Percentiles rank a stretch among this genome's conserved stretches.
These are phyloP conservation scores for Pteropus alecto DNA, from an alignment of 2,113 vertebrate species.

Conservation along the genomic window DNA sequence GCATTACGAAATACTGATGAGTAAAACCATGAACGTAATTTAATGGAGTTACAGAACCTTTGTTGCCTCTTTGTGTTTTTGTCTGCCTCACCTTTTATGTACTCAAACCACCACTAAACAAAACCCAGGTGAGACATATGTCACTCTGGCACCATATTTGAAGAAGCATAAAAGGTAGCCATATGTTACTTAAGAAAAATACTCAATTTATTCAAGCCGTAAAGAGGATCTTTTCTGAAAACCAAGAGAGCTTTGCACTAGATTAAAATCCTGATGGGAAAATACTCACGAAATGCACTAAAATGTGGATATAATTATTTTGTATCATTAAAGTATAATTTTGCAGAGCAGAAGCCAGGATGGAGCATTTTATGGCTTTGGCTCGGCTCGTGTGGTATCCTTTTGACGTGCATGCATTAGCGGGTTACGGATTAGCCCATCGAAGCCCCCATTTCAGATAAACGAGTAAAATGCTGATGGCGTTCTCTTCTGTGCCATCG, in stretches of 20 bases:
- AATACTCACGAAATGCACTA: conserved; percentile 1
- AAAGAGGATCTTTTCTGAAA: conserved; percentile 40
- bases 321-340: conserved; percentile 28
- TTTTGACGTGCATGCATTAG: not conserved
- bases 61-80: conserved; percentile 57
- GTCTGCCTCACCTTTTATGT: not conserved
- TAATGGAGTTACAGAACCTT: conserved; percentile 64
- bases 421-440: too few relatives aligned
- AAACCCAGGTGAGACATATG: conserved; percentile 62
- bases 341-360: not conserved
- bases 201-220: conserved; percentile 60
- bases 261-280: conserved; percentile 64
- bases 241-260: conserved; percentile 19
- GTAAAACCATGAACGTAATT: conserved; percentile 71
- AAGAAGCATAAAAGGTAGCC: conserved; percentile 70
- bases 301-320: conserved; percentile 57
- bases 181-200: conserved; percentile 68
- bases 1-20: conserved; percentile 59
- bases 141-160: conserved; percentile 69
- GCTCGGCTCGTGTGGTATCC: accelerated
- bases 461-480: not conserved
- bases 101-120: not conserved
- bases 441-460: not conserved
- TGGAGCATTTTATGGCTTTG: not conserved
- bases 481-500: not conserved